phyloP scores from a whole-genome alignment of 2,113 vertebrate genomes.

The Dendropsophus ebraccatus region DNA sequence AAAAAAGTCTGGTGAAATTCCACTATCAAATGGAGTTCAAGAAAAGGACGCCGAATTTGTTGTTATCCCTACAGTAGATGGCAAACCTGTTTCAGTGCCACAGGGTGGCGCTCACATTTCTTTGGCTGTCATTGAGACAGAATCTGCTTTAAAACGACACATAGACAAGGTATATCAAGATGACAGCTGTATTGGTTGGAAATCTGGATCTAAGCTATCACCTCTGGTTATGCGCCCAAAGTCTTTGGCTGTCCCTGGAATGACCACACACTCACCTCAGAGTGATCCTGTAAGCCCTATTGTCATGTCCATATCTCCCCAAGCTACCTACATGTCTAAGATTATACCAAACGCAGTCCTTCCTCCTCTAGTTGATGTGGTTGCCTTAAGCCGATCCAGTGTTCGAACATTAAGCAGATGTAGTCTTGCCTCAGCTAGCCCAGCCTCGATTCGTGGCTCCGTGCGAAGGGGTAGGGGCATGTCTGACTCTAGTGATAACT shows the following conservation, averaged over 20 bases:
- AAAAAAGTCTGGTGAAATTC: slow-evolving; percentile 57
- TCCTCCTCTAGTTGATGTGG: slow-evolving; percentile 88
- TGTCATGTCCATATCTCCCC: slow-evolving; percentile 95
- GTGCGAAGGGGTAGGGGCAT: slow-evolving; percentile 71
- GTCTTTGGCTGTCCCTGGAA: slow-evolving; percentile 88
- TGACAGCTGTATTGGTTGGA: slow-evolving; percentile 75
- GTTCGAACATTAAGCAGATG: slow-evolving; percentile 85
- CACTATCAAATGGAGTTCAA: slow-evolving; percentile 63
- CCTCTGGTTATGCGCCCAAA: slow-evolving; percentile 79
- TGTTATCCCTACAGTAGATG: slow-evolving; percentile 85
- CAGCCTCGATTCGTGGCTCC: slow-evolving; percentile 79
- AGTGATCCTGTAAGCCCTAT: slow-evolving; percentile 83
- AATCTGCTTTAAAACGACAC: slow-evolving; percentile 76
- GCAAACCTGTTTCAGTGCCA: slow-evolving; percentile 63
- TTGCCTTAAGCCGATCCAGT: slow-evolving; percentile 81
- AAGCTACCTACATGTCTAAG: slow-evolving; percentile 94
- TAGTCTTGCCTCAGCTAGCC: slow-evolving; percentile 84
- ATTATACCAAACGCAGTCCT: slow-evolving; percentile 94
- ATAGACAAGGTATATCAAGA: slow-evolving; percentile 79
- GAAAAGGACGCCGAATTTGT: slow-evolving; percentile 63
- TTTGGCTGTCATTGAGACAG: slow-evolving; percentile 71
- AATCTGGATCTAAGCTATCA: slow-evolving; percentile 68
- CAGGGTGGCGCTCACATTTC: slow-evolving; percentile 75
- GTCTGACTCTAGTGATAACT: slow-evolving; percentile 79
- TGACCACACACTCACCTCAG: slow-evolving; percentile 77